Evolutionary conservation across 2,888 invertebrate species (phyloP).

Genomic region (Polia nebulosa): DNA sequence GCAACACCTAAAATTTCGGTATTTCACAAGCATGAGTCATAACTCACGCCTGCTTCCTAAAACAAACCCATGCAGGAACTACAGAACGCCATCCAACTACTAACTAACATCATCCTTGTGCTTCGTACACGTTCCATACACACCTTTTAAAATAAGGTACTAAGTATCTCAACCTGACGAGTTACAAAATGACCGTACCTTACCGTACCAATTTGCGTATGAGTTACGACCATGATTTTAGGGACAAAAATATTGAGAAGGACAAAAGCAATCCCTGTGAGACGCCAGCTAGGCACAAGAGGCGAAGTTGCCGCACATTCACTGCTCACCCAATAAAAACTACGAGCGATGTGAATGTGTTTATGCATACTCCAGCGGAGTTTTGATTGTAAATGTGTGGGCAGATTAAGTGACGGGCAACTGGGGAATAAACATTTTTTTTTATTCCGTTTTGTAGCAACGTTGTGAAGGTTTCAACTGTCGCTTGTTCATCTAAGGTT

Average conservation of each 20-base stretch:
- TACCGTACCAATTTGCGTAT: background rate
- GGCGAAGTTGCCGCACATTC: constrained; percentile 54
- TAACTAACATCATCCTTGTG: no score
- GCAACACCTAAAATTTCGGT: no score
- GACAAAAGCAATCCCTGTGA: constrained; percentile 22
- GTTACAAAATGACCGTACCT: background rate
- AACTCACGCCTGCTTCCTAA: no score
- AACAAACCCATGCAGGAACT: no score
- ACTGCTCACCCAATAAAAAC: constrained; percentile 61
- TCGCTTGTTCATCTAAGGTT: background rate
- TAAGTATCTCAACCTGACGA: no score
- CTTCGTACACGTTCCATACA: no score
- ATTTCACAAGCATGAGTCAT: no score
- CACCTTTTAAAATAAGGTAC: no score
- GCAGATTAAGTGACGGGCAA: background rate
- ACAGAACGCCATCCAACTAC: no score
- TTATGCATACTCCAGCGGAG: constrained; percentile 44
- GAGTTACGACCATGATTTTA: background rate
- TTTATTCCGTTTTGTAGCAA: background rate
- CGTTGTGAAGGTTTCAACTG: background rate
- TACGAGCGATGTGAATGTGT: constrained; percentile 33
- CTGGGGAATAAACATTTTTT: background rate
- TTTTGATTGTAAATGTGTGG: constrained; percentile 36
- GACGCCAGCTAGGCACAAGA: constrained; percentile 43
- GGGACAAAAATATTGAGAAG: background rate